Base-by-base conservation (phyloP, 2,797 vertebrate species). In the Pantherophis alleghaniensis region DNA sequence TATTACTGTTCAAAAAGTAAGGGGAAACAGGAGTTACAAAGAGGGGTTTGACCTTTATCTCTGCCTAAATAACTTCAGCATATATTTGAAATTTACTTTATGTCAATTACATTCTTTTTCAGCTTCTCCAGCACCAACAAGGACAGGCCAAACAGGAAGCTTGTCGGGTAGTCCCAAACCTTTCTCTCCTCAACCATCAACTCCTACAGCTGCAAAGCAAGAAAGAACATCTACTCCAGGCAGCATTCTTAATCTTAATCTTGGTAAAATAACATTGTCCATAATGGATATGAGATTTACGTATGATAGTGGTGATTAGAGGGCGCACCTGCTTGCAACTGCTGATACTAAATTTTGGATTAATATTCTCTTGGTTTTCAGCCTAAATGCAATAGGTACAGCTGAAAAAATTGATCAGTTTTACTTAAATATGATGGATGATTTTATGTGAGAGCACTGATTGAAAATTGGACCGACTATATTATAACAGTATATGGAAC, bases 171-270 rank as follows among this genome's bases (percentile, higher is more conserved):
- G 99, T 96, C 99, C 99, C 2, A 99, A 99, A 96, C 97, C 99
- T 55, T 98, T 99, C 95, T 98, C 98, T 95, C 97, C 99, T 61
- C 98, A 98, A 96, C 98, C 98, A 13, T 97, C 98, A 61, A 98
- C 98, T 0, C 97, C 98, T 42, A 90, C 98, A 93, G 96, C 98
- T 83, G 95, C 98, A 60, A 99, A 99, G 95, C 98, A 98, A 93
- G 99, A 99, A 94, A 98, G 98, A 95, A 98, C 98, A 0, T 93
- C 98, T 60, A 98, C 98, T 93, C 98, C 99, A 0, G 99, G 99
- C 12, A 98, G 99, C 97, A 99, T 99, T 96, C 98, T 99, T 94
- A 99, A 99, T 96, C 98, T 99, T 56, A 99, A 99, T 96, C 98
- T 99, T 91, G 99, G 99, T 99, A 95, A 98, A 98, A 98, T 92